Evolutionary conservation across 2,113 vertebrate genomes (phyloP).

Genomic region (Hypanus sabinus): DNA sequence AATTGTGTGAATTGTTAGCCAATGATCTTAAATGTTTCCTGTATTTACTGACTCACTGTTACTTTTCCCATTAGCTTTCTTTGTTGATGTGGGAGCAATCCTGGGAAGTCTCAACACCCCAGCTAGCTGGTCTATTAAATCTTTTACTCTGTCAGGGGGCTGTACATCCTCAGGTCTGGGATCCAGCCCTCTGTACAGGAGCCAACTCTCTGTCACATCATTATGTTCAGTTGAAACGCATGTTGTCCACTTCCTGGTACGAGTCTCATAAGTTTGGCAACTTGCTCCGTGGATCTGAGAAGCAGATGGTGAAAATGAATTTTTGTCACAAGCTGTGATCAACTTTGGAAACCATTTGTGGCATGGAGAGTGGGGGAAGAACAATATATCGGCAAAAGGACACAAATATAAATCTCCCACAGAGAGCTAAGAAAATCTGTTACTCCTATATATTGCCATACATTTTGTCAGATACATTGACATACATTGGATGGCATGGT

Average conservation of each 20-base stretch:
- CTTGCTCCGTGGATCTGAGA: neutral
- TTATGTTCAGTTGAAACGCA: neutral
- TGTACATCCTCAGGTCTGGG: neutral
- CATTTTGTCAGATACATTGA: neutral
- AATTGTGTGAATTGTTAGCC: too few relatives aligned
- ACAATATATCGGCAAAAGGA: neutral
- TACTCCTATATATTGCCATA: neutral
- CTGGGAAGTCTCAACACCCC: too few relatives aligned
- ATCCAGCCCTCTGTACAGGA: neutral
- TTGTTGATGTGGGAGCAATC: too few relatives aligned
- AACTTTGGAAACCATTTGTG: neutral
- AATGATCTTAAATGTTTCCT: too few relatives aligned
- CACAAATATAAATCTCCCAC: neutral
- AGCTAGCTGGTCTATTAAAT: neutral
- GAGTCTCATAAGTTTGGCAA: neutral
- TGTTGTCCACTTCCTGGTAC: neutral
- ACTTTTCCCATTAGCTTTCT: too few relatives aligned
- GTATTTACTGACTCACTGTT: too few relatives aligned
- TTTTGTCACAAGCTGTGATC: neutral
- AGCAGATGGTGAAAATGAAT: neutral
- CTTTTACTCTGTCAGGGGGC: neutral
- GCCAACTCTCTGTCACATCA: neutral
- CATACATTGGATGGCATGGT: too few relatives aligned
- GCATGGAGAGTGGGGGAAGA: too few relatives aligned
- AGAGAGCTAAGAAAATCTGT: neutral